These are phyloP conservation scores for Olivierus martensii DNA, from an alignment of 1,140 invertebrate genomes.

Conservation along the genomic window DNA sequence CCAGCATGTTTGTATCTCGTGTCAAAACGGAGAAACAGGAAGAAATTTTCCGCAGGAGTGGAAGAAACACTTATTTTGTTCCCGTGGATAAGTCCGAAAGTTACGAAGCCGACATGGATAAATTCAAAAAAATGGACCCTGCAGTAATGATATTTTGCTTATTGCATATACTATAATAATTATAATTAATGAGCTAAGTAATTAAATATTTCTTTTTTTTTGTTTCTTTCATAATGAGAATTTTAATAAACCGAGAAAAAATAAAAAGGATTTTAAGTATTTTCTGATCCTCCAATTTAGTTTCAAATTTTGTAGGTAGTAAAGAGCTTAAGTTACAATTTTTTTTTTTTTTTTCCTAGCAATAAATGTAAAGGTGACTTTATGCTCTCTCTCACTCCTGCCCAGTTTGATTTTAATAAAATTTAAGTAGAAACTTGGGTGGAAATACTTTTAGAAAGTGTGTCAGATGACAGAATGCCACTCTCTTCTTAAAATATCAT, in stretches of 20 bases:
- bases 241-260: too few relatives aligned
- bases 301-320: background rate
- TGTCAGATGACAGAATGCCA: too few relatives aligned
- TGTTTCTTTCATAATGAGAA: background rate
- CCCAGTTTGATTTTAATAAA: too few relatives aligned
- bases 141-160: too few relatives aligned
- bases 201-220: background rate
- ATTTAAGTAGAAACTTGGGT: too few relatives aligned
- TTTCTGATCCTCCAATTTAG: background rate
- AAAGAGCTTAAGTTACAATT: background rate
- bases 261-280: too few relatives aligned
- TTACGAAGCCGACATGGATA: too few relatives aligned
- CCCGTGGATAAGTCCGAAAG: constrained; percentile 38
- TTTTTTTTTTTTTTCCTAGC: too few relatives aligned
- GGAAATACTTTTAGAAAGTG: too few relatives aligned
- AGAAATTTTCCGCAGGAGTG: constrained; percentile 55
- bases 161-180: too few relatives aligned
- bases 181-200: background rate
- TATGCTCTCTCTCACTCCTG: background rate
- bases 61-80: constrained; percentile 72
- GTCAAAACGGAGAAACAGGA: constrained; percentile 52
- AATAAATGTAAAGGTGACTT: background rate
- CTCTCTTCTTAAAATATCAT: too few relatives aligned
- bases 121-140: too few relatives aligned
- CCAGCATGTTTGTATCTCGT: constrained; percentile 46